Evolutionary conservation across 2,888 invertebrate species (phyloP), one percentile per base, ranked within the genome.

Genomic region (Nomada fucata): DNA sequence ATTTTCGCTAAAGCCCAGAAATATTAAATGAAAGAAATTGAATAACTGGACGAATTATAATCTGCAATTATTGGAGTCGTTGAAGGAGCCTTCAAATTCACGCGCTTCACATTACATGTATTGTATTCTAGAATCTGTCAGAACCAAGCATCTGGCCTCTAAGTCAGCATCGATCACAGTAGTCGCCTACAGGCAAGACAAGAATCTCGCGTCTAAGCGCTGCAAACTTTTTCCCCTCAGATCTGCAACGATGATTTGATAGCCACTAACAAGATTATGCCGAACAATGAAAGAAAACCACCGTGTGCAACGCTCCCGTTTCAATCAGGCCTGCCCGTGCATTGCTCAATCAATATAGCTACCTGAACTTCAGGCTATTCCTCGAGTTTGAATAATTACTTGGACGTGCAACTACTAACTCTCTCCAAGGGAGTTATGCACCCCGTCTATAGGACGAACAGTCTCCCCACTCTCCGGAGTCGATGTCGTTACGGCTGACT

Each of bases 301-400:
- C 36, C 2, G 20, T 18, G 64, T 44, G 68, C 60, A 65, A 71
- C 72, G 82, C 71, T 71, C 71, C 63, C 65, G 76, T 77, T 72
- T 47, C 60, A 47, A 68, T 18, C 71, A 42, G 42, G 23, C 23
- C 70, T 59, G 47, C 23, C 81, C 84, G 67, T 53, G 44, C 74
- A 55, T 82, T 68, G 74, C 26, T 7, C 81, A 84, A 85, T 87
- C 88, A 67, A 87, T 86, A 70, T 64, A 80, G 75, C 80, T 79
- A 80, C 78, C 79, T 79, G 77, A 87, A 85, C 87, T 82, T 69
- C 77, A 74, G 68, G 52, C 70, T 82, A 84, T 78, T 79, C 76
- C 67, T 47, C 44, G 71, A 78, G 83, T 85, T 87, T 84, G 82
- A 87, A 86, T 86, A 86, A 87, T 86, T 87, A 85, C 36, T 36